Base-by-base conservation (phyloP, 2,888 invertebrate genomes). In the Nudaria mundana region DNA sequence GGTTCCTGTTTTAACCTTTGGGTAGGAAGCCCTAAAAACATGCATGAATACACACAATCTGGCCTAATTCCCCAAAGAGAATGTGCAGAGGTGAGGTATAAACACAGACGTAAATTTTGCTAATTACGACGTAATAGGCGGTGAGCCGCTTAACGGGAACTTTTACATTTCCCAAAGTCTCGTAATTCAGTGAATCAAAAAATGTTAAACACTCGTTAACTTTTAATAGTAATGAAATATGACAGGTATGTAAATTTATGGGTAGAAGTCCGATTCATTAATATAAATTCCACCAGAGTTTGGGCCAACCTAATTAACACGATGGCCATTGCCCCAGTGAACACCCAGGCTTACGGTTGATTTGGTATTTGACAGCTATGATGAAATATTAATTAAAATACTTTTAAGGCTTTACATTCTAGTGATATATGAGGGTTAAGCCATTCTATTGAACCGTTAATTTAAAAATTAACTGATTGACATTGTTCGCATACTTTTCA, bases 231-330 rank as follows among this genome's bases (percentile, higher is more conserved):
- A 20, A n/a, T n/a, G 3, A 20, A 20, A 20, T 20, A 8, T 2
- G 20, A 18, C 5, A n/a, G n/a, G n/a, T 5, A 5, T 20, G 6
- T 8, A 2, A 5, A 20, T 7, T 20, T 3, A 2, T 7, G 5
- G 8, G 2, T 7, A 20, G 8, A 4, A 20, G 20, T 5, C 5
- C 5, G 8, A 20, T 20, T 20, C 5, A 20, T 20, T 4, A 20
- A 3, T 20, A 8, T 3, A 8, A 20, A 20, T 3, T 2, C 6
- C 20, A 20, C 8, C 8, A 7, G 8, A 7, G 8, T 20, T 20
- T 5, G 7, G 2, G 8, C 20, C 8, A 5, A 20, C 2, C 5
- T 4, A 3, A 56, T 56, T 45, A 44, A 42, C 28, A 24, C 24
- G 1, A 16, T 30, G 41, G 41, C 41, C 24, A 30, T 26, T 39